A percentile compares a stretch with the other conserved stretches of the same genome.
These are phyloP conservation scores for Zingel zingel DNA, from an alignment of 2,113 vertebrate species.

Conservation along the genomic window DNA sequence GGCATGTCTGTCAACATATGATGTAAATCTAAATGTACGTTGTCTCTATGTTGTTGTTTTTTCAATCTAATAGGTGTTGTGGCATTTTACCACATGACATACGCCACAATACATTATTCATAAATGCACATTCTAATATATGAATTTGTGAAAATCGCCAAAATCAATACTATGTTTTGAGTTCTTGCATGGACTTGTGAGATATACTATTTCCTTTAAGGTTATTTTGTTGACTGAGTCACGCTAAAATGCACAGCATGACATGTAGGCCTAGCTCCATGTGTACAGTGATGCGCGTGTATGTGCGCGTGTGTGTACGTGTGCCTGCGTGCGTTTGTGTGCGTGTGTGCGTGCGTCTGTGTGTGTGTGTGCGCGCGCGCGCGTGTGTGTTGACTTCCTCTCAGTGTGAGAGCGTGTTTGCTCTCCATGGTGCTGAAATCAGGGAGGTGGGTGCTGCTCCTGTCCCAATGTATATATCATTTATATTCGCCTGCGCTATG, in stretches of 20 bases:
- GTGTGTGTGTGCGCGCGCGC: neutral
- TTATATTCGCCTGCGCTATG: neutral
- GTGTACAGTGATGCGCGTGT: neutral
- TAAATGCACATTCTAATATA: neutral
- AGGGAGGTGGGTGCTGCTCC: neutral
- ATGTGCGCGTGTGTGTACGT: neutral
- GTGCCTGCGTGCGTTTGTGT: too few relatives aligned
- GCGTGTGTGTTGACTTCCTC: neutral
- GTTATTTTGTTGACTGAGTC: neutral
- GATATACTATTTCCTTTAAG: neutral
- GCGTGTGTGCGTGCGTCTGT: neutral
- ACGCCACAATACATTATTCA: neutral
- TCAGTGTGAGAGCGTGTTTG: slow-evolving; percentile 13
- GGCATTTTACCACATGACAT: neutral
- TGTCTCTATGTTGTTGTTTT: too few relatives aligned
- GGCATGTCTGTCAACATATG: neutral
- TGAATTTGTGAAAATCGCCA: neutral
- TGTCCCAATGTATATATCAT: neutral
- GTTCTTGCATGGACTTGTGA: neutral
- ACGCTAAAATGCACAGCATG: neutral
- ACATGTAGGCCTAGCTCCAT: neutral
- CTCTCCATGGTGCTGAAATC: slow-evolving; percentile 86
- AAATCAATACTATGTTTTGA: neutral
- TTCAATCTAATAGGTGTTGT: too few relatives aligned
- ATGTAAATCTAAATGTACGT: neutral